Evolutionary conservation across 2,797 vertebrate species (phyloP), one percentile per base, ranked within the genome.

Genomic region (Ambastaia sidthimunki): DNA sequence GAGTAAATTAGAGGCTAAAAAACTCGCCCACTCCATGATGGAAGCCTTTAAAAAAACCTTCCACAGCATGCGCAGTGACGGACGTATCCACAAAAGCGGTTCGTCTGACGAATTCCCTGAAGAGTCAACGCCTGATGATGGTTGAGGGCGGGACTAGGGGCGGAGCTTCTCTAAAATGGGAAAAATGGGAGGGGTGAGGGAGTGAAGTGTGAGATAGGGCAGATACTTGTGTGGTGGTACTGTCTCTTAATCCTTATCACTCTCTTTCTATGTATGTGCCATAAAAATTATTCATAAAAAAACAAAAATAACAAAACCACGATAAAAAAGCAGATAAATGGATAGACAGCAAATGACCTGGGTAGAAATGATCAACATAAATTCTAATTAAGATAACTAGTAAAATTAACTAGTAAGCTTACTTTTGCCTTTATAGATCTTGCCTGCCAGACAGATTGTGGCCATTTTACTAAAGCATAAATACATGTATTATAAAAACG

Each of bases 1-100:
- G 93, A 97, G 93, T 93, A 98, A 99, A 94, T 90, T 98, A 21
- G 96, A 98, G 93, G 98, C 98, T 90, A 99, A 99, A 93, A 98
- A 97, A 93, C 93, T 99, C 89, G 98, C 98, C 0, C 98, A 99
- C 7, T 95, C 97, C 68, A 99, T 99, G 98, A 99, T 99, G 98
- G 97, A 99, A 91, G 97, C 98, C 84, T 99, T 99, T 93, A 97
- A 92, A 92, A 98, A 98, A 92, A 99, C 98, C 92, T 99, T 99
- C 95, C 96, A 96, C 89, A 98, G 97, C 92, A 99, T 99, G 98
- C 97, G 96, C 89, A 98, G 96, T 0, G 97, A 99, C 0, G 97
- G 98, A 6, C 94, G 96, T 88, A 98, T 99, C 91, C 96, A 98
- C 90, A 97, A 97, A 89, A 95, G 96, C 74, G 95, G 96, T 86